Percentiles rank a stretch among this genome's conserved stretches.
These are phyloP conservation scores for Drosophila punjabiensis DNA, from an alignment of 1,140 invertebrate species.

Conservation along the genomic window DNA sequence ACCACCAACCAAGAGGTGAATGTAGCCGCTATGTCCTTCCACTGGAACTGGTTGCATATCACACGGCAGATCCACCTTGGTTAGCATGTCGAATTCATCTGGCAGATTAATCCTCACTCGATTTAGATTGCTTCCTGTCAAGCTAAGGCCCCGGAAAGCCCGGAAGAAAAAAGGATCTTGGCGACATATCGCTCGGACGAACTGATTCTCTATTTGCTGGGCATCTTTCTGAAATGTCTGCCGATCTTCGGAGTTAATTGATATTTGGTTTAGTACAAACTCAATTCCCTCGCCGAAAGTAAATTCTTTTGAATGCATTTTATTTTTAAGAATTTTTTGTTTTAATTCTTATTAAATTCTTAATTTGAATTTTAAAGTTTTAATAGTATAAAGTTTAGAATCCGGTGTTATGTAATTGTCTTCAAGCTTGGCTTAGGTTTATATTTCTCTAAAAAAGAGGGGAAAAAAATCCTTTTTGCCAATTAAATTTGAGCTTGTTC, in stretches of 20 bases:
- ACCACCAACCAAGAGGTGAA: slow-evolving; percentile 12
- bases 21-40: slow-evolving; percentile 6
- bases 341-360: neutral
- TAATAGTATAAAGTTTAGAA: neutral
- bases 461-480: neutral
- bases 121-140: slow-evolving; percentile 54
- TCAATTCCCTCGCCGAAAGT: slow-evolving; percentile 44
- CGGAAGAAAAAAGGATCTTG: slow-evolving; percentile 33
- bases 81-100: slow-evolving; percentile 60
- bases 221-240: slow-evolving; percentile 38
- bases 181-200: slow-evolving; percentile 26
- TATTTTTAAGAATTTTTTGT: neutral
- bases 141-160: slow-evolving; percentile 39
- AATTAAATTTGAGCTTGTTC: too few relatives aligned
- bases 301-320: neutral
- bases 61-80: slow-evolving; percentile 18
- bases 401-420: neutral
- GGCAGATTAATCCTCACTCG: slow-evolving; percentile 36
- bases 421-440: neutral
- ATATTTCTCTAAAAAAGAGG: too few relatives aligned
- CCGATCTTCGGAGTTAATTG: slow-evolving; percentile 13
- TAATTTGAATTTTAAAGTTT: too few relatives aligned
- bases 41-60: slow-evolving; percentile 8
- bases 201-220: slow-evolving; percentile 37
- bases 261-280: slow-evolving; percentile 27